phyloP scores from a whole-genome alignment of 2,113 vertebrate genomes.

The Hippolais icterina region DNA sequence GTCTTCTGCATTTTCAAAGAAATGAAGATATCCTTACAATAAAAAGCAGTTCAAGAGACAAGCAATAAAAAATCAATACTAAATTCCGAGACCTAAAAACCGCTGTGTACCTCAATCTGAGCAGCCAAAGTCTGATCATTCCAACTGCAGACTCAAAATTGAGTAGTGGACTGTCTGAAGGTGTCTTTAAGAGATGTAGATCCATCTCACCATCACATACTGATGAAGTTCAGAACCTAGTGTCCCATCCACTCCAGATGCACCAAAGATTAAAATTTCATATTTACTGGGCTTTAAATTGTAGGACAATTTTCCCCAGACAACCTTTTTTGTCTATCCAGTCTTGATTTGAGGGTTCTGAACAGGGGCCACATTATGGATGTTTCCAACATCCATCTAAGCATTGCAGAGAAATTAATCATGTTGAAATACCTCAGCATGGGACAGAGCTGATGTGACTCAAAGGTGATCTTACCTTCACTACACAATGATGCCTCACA shows the following conservation, averaged over 20 bases:
- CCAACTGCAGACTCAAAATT: not conserved
- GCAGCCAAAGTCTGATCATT: not conserved
- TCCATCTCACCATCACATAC: not conserved
- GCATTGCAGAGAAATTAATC: not conserved
- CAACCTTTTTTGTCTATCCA: not conserved
- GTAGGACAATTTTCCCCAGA: not conserved
- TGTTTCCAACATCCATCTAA: not conserved
- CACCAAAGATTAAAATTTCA: not conserved
- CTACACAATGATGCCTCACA: not conserved
- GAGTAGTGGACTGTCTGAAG: not conserved
- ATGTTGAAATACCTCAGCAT: not conserved
- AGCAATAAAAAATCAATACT: not conserved
- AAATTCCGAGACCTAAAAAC: not conserved
- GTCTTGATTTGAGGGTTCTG: not conserved
- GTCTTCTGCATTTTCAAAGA: not conserved
- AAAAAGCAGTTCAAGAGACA: not conserved
- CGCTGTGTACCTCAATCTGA: fast-evolving
- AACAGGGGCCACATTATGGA: not conserved
- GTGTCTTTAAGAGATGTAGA: not conserved
- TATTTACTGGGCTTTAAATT: not conserved
- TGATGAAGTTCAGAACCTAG: not conserved
- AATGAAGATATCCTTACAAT: not conserved
- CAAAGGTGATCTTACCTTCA: not conserved
- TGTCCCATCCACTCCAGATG: not conserved
- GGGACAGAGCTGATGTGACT: not conserved